Percentiles rank a stretch among this genome's conserved stretches.
Evolutionary conservation across 1,140 invertebrate genomes (phyloP).

Genomic region (Cyclargus thomasi): DNA sequence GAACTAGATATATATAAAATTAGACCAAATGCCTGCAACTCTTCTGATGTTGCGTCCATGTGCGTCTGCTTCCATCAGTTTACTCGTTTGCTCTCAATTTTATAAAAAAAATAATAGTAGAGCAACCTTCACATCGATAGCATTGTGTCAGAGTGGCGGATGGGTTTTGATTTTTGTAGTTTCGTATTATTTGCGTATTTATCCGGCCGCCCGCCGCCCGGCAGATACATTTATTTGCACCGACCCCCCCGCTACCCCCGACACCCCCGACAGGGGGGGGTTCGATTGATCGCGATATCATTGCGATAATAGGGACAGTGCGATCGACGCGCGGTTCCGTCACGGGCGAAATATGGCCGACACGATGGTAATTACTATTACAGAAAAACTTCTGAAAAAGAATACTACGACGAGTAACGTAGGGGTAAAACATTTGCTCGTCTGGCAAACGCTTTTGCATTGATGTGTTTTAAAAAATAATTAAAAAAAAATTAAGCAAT

Average conservation of each 20-base stretch:
- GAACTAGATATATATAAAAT: too few relatives aligned
- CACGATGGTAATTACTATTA: not conserved
- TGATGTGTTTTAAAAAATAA: too few relatives aligned
- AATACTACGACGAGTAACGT: not conserved
- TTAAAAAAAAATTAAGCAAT: too few relatives aligned
- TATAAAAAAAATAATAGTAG: slow-evolving; percentile 31
- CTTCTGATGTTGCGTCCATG: too few relatives aligned
- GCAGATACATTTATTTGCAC: slow-evolving; percentile 72
- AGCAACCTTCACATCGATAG: slow-evolving; percentile 34
- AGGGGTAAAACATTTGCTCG: too few relatives aligned
- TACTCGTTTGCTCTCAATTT: too few relatives aligned
- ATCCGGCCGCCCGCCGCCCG: slow-evolving; percentile 68
- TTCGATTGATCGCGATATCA: slow-evolving; percentile 75
- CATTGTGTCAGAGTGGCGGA: slow-evolving; percentile 64
- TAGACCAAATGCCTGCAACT: too few relatives aligned
- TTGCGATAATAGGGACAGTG: slow-evolving; percentile 68
- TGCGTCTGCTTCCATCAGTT: too few relatives aligned
- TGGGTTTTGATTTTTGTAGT: slow-evolving; percentile 76
- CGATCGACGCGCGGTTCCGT: slow-evolving; percentile 59
- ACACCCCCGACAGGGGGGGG: slow-evolving; percentile 30
- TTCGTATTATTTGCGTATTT: slow-evolving; percentile 75
- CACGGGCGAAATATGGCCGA: slow-evolving; percentile 57
- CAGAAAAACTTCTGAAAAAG: not conserved
- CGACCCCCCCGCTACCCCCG: slow-evolving; percentile 33
- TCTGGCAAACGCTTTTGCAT: too few relatives aligned